A percentile compares a stretch with the other conserved stretches of the same genome.
phyloP scores from a whole-genome alignment of 1,140 invertebrate species.

The Asobara japonica region DNA sequence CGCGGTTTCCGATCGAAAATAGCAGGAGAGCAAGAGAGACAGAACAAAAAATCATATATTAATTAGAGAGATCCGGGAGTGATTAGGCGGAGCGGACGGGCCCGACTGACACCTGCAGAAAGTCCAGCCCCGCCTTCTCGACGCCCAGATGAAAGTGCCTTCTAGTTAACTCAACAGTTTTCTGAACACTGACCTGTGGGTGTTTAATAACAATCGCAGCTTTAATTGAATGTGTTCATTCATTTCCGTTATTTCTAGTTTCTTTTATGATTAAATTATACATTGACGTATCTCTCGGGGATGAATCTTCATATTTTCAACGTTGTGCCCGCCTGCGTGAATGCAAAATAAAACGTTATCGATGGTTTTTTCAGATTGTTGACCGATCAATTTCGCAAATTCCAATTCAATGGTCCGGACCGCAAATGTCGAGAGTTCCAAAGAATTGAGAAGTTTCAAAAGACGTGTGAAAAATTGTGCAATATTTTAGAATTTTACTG shows the following conservation, averaged over 20 bases:
- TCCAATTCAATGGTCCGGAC: too few species aligned
- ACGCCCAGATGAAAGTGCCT: slow-evolving; percentile 23
- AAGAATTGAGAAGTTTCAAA: too few species aligned
- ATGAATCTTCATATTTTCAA: too few species aligned
- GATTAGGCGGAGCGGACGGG: slow-evolving; percentile 19
- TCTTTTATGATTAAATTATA: too few species aligned
- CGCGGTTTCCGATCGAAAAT: background rate
- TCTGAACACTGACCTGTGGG: background rate
- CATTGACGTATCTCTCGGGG: too few species aligned
- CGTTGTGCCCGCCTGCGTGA: too few species aligned
- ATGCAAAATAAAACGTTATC: too few species aligned
- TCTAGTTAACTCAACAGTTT: background rate
- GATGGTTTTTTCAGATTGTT: too few species aligned
- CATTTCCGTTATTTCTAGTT: background rate
- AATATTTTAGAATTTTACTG: too few species aligned
- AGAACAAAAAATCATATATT: slow-evolving; percentile 9
- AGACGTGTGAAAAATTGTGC: too few species aligned
- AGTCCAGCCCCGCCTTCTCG: slow-evolving; percentile 22
- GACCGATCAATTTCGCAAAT: too few species aligned
- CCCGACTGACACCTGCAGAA: slow-evolving; percentile 30
- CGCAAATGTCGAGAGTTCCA: too few species aligned
- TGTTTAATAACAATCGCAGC: background rate
- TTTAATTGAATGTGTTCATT: background rate
- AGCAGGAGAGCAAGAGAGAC: background rate
- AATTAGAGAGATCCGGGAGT: slow-evolving; percentile 20